Evolutionary conservation across 2,113 vertebrate genomes (phyloP), one percentile per base, ranked within the genome.

Genomic region (Chroicocephalus ridibundus): DNA sequence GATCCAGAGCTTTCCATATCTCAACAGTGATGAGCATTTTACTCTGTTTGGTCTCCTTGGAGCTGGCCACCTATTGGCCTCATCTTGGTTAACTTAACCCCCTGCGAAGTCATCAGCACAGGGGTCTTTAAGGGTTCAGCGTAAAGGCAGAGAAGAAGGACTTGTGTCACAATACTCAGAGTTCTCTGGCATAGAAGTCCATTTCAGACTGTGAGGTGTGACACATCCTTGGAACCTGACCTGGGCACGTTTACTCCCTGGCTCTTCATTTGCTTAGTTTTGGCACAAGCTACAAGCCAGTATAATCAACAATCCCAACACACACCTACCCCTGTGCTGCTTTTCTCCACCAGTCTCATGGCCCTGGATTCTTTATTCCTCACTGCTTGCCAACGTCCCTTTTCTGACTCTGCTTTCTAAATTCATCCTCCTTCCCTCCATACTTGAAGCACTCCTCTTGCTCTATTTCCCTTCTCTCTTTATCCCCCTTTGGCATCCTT

Each of bases 301-400:
- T 5, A 21, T 2, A 78, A 54, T 13, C 0, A 0, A 61, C 11
- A 74, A 7, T 4, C 17, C n/a, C 34, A 75, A 34, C 25, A 20
- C 19, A 31, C 27, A 22, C 17, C 11, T 54, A 25, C 10, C 15
- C 10, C 15, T 47, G 13, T 14, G 29, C 13, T 68, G 54, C 24
- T 15, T 66, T 61, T 27, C 7, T 9, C 42, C 64, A 62, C 24
- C 47, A 42, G 4, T 14, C 29, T 82, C 47, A 16, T 3, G 32
- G 44, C 38, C 47, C 68, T 57, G 69, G 9, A 13, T 64, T 55
- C 15, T 68, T 62, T 36, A 65, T 34, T 66, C 34, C 29, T 57
- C 14, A 0, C 14, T 77, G 32, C 10, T 65, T 25, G 10, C 10
- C n/a, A 57, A 1, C 3, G 9, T n/a, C 22, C 40, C 21, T 70